These are phyloP conservation scores for Heteromormyrus szaboi DNA, from an alignment of 2,797 vertebrate genomes.

Conservation along the genomic window DNA sequence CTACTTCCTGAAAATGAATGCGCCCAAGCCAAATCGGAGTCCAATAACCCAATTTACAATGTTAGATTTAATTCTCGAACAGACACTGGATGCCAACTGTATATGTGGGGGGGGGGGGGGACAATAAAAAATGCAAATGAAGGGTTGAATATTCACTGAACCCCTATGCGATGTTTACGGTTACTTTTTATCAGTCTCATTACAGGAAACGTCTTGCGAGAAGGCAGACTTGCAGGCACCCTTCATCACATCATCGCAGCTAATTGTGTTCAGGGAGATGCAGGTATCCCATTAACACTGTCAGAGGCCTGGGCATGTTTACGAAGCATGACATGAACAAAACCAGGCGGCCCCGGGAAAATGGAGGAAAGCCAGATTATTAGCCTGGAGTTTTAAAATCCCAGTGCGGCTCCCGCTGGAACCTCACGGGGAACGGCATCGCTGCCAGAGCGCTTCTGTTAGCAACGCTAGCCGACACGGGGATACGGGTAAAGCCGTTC, in stretches of 20 bases:
- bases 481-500: background rate
- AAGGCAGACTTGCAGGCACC: background rate
- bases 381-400: constrained; percentile 15
- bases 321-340: constrained; percentile 14
- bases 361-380: constrained; percentile 18
- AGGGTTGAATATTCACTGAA: background rate
- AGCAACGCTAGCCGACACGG: background rate
- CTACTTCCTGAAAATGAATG: constrained; percentile 1
- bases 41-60: constrained; percentile 4
- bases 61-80: background rate
- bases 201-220: constrained; percentile 3
- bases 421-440: background rate
- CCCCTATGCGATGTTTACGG: background rate
- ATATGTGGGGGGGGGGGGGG: background rate
- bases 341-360: background rate
- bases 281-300: constrained; percentile 17
- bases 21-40: background rate
- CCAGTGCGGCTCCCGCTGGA: constrained; percentile 8
- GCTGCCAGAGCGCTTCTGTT: background rate
- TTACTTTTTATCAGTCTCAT: constrained; percentile 20
- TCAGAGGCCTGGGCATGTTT: constrained; percentile 12
- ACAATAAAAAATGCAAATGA: background rate
- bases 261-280: constrained; percentile 17
- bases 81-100: background rate
- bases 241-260: constrained; percentile 1